Base-by-base conservation (phyloP, 1,140 invertebrate genomes). In the Phortica variegata region DNA sequence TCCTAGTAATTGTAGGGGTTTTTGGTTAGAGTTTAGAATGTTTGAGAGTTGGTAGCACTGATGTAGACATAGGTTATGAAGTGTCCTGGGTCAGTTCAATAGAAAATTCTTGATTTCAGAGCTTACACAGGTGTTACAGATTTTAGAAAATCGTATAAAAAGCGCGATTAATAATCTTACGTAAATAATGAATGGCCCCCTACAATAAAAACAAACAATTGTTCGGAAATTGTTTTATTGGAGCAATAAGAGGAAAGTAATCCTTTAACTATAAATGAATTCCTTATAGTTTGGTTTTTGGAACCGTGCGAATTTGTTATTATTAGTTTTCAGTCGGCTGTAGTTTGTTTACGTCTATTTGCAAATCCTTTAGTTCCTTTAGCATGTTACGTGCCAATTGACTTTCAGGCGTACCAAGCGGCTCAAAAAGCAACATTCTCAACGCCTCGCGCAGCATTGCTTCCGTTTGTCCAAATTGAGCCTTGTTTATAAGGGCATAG, bases 341-440 rank as follows among this genome's bases (percentile, higher is more conserved):
- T 18, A 52, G 21, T 15, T 45, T 45, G 8, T 71, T 76, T 45
- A 86, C 81, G 18, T 80, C 82, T 26, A 78, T 73, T 56, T 81
- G 80, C 12, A 89, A 62, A 1, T 79, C 78, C 62, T 83, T 85
- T 19, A 88, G 77, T 57, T 89, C 83, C 46, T 82, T 78, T 10
- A 88, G 65, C 5, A 86, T 86, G 50, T 81, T 80, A 33, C 81
- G 83, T 10, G 85, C 83, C 5, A 90, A 58, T 47, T 81, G 74
- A 2, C 87, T 87, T 71, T 90, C 88, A 0, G 87, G 86, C n/a
- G 85, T 85, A 13, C 79, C 79, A 1, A 75, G 63, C 1, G 88
- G 87, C 75, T 90, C 87, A 36, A 87, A 81, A 7, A 89, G 75
- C 2, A 90, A 73, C 78, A 85, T 84, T 42, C 80, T 79, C 4